phyloP scores from a whole-genome alignment of 2,113 vertebrate species.

The Phylloscopus whistleri region DNA sequence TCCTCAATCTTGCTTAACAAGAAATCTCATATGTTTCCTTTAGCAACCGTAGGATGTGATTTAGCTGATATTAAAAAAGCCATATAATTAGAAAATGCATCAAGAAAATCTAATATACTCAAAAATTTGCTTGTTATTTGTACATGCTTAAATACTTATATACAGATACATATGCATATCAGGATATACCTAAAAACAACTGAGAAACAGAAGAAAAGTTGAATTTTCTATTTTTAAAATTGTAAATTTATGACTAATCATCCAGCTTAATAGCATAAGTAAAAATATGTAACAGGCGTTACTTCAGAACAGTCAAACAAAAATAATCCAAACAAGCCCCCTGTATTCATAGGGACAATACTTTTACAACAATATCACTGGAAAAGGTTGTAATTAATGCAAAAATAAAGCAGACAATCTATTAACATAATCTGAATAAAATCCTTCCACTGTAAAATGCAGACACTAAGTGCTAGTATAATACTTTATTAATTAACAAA shows the following conservation, averaged over 20 bases:
- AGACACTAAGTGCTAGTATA: constrained; percentile 75
- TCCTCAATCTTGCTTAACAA: neutral
- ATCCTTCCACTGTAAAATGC: constrained; percentile 73
- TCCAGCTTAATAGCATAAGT: neutral
- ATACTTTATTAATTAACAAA: constrained; percentile 82
- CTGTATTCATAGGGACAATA: constrained; percentile 60
- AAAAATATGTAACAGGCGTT: constrained; percentile 41
- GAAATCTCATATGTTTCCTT: neutral
- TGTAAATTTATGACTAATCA: neutral
- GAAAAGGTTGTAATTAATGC: constrained; percentile 75
- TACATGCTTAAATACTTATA: neutral
- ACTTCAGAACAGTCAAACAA: constrained; percentile 60
- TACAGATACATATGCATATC: neutral
- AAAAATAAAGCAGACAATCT: constrained; percentile 75
- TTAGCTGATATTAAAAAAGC: neutral
- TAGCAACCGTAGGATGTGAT: neutral
- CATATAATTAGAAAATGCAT: neutral
- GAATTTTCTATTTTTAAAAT: neutral
- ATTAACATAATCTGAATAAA: constrained; percentile 81
- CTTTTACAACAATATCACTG: constrained; percentile 51
- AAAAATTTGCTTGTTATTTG: neutral
- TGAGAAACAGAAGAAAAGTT: neutral
- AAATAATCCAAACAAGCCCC: constrained; percentile 64
- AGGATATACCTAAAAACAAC: neutral
- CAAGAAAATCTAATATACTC: neutral